These are phyloP conservation scores for Xylota segnis DNA, from an alignment of 2,888 invertebrate species.

Conservation along the genomic window DNA sequence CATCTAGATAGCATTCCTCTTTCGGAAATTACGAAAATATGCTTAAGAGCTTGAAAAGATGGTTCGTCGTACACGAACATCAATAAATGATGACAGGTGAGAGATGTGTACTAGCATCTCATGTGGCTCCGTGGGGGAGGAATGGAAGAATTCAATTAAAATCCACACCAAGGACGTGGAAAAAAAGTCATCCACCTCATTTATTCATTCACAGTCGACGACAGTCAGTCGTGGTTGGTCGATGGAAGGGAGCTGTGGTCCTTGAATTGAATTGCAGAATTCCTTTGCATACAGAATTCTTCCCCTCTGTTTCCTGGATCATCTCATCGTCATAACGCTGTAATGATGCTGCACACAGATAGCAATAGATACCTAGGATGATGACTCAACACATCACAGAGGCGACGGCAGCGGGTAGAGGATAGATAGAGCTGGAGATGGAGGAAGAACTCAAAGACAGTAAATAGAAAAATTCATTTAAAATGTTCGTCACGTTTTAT, in stretches of 20 bases:
- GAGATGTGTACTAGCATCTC: conserved; percentile 15
- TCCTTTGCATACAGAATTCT: conserved; percentile 47
- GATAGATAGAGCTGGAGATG: neutral
- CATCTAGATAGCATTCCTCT: conserved; percentile 1
- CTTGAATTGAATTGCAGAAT: conserved; percentile 43
- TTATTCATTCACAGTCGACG: conserved; percentile 27
- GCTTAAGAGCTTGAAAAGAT: neutral
- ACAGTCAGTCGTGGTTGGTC: conserved; percentile 12
- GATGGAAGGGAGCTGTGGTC: neutral
- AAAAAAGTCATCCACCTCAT: conserved; percentile 36
- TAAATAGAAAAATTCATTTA: conserved; percentile 17
- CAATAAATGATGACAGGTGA: conserved; percentile 44
- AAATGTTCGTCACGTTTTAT: conserved; percentile 63
- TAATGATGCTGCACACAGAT: conserved; percentile 32
- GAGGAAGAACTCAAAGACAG: neutral
- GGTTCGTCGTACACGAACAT: conserved; percentile 9
- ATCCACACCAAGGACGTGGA: conserved; percentile 26
- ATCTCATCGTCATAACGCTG: conserved; percentile 6
- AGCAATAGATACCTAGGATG: neutral
- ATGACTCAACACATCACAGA: conserved; percentile 36
- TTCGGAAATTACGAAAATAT: neutral
- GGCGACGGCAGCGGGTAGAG: neutral
- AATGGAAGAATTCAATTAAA: conserved; percentile 59
- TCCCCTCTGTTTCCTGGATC: conserved; percentile 22
- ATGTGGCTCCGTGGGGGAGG: neutral